Evolutionary conservation across 2,113 vertebrate genomes (phyloP), one percentile per base, ranked within the genome.

Genomic region (Limnothrissa miodon): DNA sequence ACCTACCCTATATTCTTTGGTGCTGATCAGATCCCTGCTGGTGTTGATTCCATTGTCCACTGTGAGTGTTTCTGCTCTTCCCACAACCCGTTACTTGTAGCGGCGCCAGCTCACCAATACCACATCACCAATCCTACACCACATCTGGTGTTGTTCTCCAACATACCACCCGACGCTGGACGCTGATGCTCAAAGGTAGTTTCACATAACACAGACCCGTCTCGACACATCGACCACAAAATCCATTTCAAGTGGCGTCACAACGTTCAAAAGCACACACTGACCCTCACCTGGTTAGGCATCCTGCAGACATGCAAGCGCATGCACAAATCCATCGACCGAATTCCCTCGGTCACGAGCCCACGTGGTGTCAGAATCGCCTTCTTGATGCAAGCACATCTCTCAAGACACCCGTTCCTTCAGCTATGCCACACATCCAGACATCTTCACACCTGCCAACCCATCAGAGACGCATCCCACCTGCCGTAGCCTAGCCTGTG

Each of bases 1-100:
- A 17, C 62, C 62, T 70, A 70, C 62, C 33, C 62, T 70, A 70
- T 33, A 74, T 74, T 74, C 83, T 80, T 84, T 84, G 79, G 79
- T 81, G 74, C 62, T 78, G 17, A 25, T 56, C 46, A n/a, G 80
- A 81, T 81, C 23, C 45, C 45, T 70, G 66, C 66, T 74, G 66
- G 66, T 74, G 66, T 74, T 74, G 66, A 74, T 33, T 74, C 66
- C 66, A 17, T 17, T 17, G 10, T 74, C 66, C 66, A 74, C 3
- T 33, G 36, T 17, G 2, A 36, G 66, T 13, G 10, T 74, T 36
- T 74, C 29, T 33, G 15, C 36, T 74, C 4, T 36, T 36, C 29
- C 5, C 33, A 29, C 29, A 15, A 36, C 66, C 29, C 66, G 36
- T 33, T 33, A 74, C 36, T 33, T 11, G 36, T 29, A 17, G 36